Evolutionary conservation across 2,888 invertebrate genomes (phyloP).

Genomic region (Agrochola lota): DNA sequence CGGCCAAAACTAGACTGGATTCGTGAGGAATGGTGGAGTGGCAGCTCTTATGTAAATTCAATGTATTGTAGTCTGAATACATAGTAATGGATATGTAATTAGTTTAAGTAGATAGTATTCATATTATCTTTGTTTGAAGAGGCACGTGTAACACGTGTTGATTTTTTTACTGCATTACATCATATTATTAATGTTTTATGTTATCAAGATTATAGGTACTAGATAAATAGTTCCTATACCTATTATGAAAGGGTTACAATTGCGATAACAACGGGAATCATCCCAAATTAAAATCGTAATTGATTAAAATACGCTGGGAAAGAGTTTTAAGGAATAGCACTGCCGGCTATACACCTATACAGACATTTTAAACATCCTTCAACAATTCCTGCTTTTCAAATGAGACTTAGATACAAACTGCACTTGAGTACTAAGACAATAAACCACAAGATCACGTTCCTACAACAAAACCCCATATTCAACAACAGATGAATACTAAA

Average conservation of each 20-base stretch:
- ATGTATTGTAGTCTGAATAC: background rate
- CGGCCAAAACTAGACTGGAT: background rate
- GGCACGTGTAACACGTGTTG: background rate
- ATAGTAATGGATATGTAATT: background rate
- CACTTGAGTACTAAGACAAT: constrained; percentile 7
- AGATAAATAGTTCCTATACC: background rate
- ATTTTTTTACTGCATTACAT: background rate
- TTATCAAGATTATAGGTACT: background rate
- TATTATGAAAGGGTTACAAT: no score
- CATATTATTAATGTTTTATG: background rate
- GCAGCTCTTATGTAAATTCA: background rate
- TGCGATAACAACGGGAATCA: no score
- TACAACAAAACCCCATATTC: constrained; percentile 3
- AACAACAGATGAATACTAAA: constrained; percentile 8
- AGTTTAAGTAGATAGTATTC: background rate
- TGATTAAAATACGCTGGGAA: no score
- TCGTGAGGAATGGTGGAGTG: background rate
- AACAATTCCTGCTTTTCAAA: background rate
- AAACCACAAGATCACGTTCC: constrained; percentile 7
- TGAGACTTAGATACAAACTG: background rate
- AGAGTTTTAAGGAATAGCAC: no score
- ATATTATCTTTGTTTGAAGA: constrained; percentile 1
- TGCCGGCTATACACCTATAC: no score
- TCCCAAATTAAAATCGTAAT: no score
- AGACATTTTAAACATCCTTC: no score